Evolutionary conservation across 1,140 invertebrate genomes (phyloP).

Genomic region (Drosophila lacertosa): DNA sequence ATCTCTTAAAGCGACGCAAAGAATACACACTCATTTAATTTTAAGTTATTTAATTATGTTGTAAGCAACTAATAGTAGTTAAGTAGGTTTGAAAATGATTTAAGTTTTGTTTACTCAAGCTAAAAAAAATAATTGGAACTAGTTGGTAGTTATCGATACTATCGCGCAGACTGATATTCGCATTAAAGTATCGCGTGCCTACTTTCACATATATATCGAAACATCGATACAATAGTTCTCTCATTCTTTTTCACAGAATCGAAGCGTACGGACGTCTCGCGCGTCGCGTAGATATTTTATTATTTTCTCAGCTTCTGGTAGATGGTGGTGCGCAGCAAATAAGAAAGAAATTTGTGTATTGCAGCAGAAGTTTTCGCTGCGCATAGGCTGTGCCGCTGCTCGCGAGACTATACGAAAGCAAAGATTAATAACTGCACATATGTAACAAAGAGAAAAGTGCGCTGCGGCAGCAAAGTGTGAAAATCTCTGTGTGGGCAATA

Average conservation of each 20-base stretch:
- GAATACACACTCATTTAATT: too few relatives aligned
- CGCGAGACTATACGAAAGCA: constrained; percentile 9
- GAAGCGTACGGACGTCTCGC: constrained; percentile 63
- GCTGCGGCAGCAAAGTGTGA: constrained; percentile 10
- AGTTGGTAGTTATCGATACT: constrained; percentile 12
- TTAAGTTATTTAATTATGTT: too few relatives aligned
- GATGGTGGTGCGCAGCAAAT: constrained; percentile 64
- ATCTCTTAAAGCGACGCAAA: too few relatives aligned
- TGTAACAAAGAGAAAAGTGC: constrained; percentile 43
- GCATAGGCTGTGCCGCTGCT: constrained; percentile 50
- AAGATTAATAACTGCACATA: constrained; percentile 12
- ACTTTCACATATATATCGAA: not conserved
- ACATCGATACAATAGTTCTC: constrained; percentile 5
- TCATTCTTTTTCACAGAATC: constrained; percentile 52
- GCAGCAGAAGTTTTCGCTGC: constrained; percentile 76
- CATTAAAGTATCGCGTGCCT: not conserved
- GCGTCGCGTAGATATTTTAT: constrained; percentile 72
- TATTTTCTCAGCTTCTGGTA: constrained; percentile 69
- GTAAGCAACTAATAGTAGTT: too few relatives aligned
- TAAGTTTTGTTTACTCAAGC: too few relatives aligned
- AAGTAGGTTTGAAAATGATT: too few relatives aligned
- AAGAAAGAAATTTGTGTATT: constrained; percentile 72
- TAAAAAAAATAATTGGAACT: not conserved
- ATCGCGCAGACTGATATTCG: not conserved
- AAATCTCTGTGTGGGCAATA: too few relatives aligned